These are phyloP conservation scores for Netelia virgata DNA, from an alignment of 2,888 invertebrate species.

Conservation along the genomic window DNA sequence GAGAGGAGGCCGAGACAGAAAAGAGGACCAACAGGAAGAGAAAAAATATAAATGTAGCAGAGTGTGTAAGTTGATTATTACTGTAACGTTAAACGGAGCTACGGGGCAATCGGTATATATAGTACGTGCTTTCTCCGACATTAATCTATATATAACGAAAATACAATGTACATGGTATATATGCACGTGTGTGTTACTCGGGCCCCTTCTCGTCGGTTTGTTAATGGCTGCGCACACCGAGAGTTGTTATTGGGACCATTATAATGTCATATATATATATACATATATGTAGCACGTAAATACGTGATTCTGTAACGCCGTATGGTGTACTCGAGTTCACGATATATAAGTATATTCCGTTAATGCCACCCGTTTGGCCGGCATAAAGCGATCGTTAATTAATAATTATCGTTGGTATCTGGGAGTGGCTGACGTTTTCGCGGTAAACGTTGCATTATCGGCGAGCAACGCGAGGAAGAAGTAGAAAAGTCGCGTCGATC, in stretches of 20 bases:
- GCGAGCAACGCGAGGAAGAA: neutral
- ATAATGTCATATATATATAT: conserved; percentile 69
- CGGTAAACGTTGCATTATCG: no score
- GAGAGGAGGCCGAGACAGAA: conserved; percentile 27
- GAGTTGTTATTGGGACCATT: conserved; percentile 72
- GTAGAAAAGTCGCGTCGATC: neutral
- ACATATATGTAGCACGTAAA: conserved; percentile 31
- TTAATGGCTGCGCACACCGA: conserved; percentile 69
- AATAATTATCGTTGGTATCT: conserved; percentile 72
- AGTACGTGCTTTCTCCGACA: conserved; percentile 32
- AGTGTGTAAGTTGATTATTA: conserved; percentile 57
- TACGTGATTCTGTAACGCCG: conserved; percentile 49
- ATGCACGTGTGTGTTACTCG: neutral
- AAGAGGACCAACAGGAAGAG: conserved; percentile 5
- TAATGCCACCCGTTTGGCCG: conserved; percentile 25
- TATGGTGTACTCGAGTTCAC: conserved; percentile 38
- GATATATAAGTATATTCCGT: neutral
- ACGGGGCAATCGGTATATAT: conserved; percentile 51
- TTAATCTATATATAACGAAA: conserved; percentile 9
- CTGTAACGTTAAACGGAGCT: conserved; percentile 56
- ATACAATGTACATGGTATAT: neutral
- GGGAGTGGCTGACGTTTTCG: conserved; percentile 50
- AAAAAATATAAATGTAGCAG: conserved; percentile 35
- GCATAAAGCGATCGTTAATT: conserved; percentile 72
- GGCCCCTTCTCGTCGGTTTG: conserved; percentile 59